Base-by-base conservation (phyloP, 2,888 invertebrate species). In the Eumacrocentrus americanus region DNA sequence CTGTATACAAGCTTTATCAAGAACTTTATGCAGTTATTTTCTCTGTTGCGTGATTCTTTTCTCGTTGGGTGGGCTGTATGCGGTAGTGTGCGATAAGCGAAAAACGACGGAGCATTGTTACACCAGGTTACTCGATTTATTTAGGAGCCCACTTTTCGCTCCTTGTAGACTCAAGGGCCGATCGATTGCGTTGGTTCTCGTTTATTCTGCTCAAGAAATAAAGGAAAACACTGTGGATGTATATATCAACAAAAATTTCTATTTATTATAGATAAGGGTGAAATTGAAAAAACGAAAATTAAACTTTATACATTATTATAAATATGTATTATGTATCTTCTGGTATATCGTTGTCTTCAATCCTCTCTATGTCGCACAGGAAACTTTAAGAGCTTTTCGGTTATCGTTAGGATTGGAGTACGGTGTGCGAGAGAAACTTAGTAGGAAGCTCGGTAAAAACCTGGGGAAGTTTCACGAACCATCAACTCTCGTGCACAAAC, bases 331-430 rank as follows among this genome's bases (percentile, higher is more conserved):
- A n/a, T n/a, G n/a, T n/a, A n/a, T n/a, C 9, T 29, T 29, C 11
- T 20, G 18, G 22, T 14, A 14, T 50, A 29, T 35, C 5, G 1
- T 35, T 18, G 9, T 14, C 14, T 48, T 12, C 6, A 34, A 48
- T 12, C 18, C 20, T 51, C 11, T 35, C n/a, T 22, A 51, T 18
- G 48, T 60, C 47, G 12, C 12, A 20, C 47, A 29, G 47, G 37
- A 59, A 58, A 51, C 52, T 54, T 55, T 59, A 47, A 62, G 52
- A 65, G 63, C 61, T 59, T 65, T 63, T 58, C 57, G 52, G 63
- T 63, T 59, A 63, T 51, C 61, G 52, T 60, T 58, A 40, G 25
- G 58, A 62, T 59, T 55, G 52, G 37, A 62, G 62, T 52, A 59
- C 40, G 29, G 34, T 47, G 52, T 5, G 40, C 14, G 6, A 14